Base-by-base conservation (phyloP, 2,888 invertebrate species). In the Tenthredo livida region DNA sequence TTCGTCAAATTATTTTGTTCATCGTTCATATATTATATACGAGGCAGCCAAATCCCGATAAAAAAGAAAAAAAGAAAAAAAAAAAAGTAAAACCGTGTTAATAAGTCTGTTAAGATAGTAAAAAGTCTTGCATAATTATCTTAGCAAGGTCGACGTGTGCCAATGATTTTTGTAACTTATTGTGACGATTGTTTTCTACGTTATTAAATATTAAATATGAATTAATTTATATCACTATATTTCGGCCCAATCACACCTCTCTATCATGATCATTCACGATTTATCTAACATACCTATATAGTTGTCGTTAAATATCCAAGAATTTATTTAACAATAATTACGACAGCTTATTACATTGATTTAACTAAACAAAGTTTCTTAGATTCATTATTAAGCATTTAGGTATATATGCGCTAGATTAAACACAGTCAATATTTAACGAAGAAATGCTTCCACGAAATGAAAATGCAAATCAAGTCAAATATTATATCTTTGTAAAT, bases 81-180 rank as follows among this genome's bases (percentile, higher is more conserved):
- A 7, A 37, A 29, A 17, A 25, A 25, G 21, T 1, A 29, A 47
- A 54, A 25, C 17, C 21, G 75, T 5, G 47, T 50, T 47, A 54
- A 33, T 47, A 54, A 33, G 10, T 15, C 33, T 50, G 50, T 77
- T 77, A 54, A 50, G 29, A 33, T 77, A 25, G 25, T 40, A 47
- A 75, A 17, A 50, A 75, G 25, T 47, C 25, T 47, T 15, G 75
- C 47, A 5, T 47, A n/a, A 25, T 73, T 47, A 77, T 50, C 29
- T 25, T 15, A 77, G 50, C 75, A 75, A 37, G 75, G 6, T 50
- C 77, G n/a, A 77, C 50, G 29, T 77, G 77, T 77, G 77, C 77
- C 77, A 77, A 77, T 67, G 33, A 67, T 67, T 67, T 67, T 67
- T 67, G 6, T 67, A 17, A 33, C 33, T 33, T 67, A 12, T 5